Evolutionary conservation across 2,113 vertebrate genomes (phyloP).

Genomic region (Triplophysa tibetana): DNA sequence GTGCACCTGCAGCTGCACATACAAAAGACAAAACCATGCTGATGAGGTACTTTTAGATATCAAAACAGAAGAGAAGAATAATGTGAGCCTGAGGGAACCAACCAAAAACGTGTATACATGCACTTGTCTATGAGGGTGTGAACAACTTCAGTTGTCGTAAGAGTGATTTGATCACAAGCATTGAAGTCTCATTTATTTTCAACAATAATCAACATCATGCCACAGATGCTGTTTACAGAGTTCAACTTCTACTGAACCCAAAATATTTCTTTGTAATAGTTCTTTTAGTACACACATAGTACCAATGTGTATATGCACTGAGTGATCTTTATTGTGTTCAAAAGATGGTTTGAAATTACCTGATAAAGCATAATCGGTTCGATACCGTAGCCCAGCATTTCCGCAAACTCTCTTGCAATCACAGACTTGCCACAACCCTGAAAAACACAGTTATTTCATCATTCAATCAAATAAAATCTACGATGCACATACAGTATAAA

Average conservation of each 20-base stretch:
- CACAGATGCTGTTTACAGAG: too few relatives aligned
- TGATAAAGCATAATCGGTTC: constrained; percentile 97
- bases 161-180: too few relatives aligned
- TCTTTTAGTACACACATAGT: background rate
- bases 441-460: constrained; percentile 32
- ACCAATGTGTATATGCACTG: background rate
- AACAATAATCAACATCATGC: too few relatives aligned
- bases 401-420: constrained; percentile 87
- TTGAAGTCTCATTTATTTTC: too few relatives aligned
- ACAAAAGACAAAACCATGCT: constrained; percentile 9
- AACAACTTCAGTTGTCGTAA: too few relatives aligned
- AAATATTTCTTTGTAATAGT: background rate
- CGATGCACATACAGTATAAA: background rate
- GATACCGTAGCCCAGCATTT: constrained; percentile 84
- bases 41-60: background rate
- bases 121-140: too few relatives aligned
- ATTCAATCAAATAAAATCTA: background rate
- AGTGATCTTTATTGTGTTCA: background rate
- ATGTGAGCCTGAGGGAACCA: too few relatives aligned
- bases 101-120: too few relatives aligned
- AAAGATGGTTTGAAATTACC: constrained; percentile 69
- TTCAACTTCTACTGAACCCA: background rate
- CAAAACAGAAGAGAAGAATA: constrained; percentile 7
- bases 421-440: constrained; percentile 97
- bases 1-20: constrained; percentile 33